phyloP scores from a whole-genome alignment of 2,888 invertebrate genomes.

The Chaetogeoica ovagalla region DNA sequence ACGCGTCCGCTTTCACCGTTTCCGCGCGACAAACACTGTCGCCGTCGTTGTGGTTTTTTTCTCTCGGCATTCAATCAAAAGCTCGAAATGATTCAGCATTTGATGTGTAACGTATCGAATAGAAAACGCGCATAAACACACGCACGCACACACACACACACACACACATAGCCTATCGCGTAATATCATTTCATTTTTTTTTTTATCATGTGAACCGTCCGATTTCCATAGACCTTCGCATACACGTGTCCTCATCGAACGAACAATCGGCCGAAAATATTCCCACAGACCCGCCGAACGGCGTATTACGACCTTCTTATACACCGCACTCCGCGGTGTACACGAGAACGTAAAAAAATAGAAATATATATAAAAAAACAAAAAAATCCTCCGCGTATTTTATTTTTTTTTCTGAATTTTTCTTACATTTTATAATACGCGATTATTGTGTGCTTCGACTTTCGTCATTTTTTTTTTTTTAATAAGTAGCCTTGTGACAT shows the following conservation, averaged over 20 bases:
- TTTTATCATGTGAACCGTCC: conserved; percentile 35
- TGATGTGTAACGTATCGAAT: not conserved
- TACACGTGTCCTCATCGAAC: conserved; percentile 26
- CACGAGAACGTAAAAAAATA: conserved; percentile 24
- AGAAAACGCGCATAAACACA: not conserved
- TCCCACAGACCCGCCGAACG: conserved; percentile 31
- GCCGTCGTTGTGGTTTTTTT: not conserved
- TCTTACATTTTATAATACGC: conserved; percentile 11
- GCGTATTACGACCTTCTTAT: conserved; percentile 19
- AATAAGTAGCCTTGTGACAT: conserved; percentile 50
- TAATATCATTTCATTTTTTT: not conserved
- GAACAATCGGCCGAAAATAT: conserved; percentile 44
- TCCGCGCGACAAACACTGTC: not conserved
- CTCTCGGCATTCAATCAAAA: conserved; percentile 13
- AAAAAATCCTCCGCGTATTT: not conserved
- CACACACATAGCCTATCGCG: not conserved
- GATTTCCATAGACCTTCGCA: conserved; percentile 50
- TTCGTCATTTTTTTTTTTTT: conserved; percentile 27
- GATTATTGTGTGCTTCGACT: conserved; percentile 17
- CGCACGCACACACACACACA: not conserved
- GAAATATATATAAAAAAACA: too few species aligned
- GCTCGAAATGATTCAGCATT: conserved; percentile 34
- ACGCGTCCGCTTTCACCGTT: not conserved
- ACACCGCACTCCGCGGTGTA: not conserved
- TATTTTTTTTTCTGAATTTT: conserved; percentile 12